These are phyloP conservation scores for Hyles lineata DNA, from an alignment of 2,888 invertebrate genomes.

Conservation along the genomic window DNA sequence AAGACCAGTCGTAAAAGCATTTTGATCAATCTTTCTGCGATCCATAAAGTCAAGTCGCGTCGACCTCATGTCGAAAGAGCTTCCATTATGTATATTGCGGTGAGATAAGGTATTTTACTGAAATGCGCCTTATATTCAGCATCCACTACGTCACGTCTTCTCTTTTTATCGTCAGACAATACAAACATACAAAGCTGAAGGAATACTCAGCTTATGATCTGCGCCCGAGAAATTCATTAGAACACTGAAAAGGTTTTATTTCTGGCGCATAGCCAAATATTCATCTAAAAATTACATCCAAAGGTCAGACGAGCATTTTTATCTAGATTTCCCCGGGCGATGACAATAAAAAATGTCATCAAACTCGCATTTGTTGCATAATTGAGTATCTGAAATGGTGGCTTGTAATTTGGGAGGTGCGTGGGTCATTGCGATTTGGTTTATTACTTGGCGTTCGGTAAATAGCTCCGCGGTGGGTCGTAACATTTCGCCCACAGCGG, in stretches of 20 bases:
- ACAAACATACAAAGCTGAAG: background rate
- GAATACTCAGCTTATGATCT: background rate
- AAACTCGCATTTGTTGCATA: slow-evolving; percentile 14
- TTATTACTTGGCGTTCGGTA: slow-evolving; percentile 17
- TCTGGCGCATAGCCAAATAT: slow-evolving; percentile 7
- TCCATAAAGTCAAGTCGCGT: too few relatives aligned
- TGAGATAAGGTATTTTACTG: too few relatives aligned
- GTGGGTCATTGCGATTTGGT: slow-evolving; percentile 12
- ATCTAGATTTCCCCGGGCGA: background rate
- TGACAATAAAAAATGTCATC: background rate
- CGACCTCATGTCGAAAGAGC: too few relatives aligned
- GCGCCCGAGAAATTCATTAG: slow-evolving; percentile 6
- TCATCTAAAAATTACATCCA: background rate
- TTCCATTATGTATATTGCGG: too few relatives aligned
- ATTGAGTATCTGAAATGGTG: slow-evolving; percentile 1
- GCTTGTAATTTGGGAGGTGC: background rate
- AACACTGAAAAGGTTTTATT: background rate
- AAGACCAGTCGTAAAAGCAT: too few relatives aligned
- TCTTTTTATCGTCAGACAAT: too few relatives aligned
- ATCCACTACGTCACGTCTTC: too few relatives aligned
- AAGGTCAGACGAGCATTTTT: slow-evolving; percentile 14
- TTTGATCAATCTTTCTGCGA: too few relatives aligned
- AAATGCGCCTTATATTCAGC: too few relatives aligned
- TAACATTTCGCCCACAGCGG: background rate
- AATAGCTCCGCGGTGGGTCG: slow-evolving; percentile 2